Percentiles rank a stretch among this genome's conserved stretches.
Evolutionary conservation across 2,888 invertebrate genomes (phyloP).

Genomic region (Trissolcus brochymenae): DNA sequence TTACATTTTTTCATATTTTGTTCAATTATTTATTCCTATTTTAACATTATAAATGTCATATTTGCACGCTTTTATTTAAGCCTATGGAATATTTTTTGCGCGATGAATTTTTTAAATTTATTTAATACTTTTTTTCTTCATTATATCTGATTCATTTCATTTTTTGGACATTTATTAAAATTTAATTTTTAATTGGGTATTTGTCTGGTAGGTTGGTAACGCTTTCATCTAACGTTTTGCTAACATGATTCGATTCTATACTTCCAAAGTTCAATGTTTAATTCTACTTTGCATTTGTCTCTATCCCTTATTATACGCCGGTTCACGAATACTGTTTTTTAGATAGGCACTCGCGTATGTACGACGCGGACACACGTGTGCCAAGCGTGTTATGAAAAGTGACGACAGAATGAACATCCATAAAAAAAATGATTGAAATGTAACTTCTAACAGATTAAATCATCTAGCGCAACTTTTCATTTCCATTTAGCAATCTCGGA

Average conservation of each 20-base stretch:
- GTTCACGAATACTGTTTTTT: slow-evolving; percentile 63
- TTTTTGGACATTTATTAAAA: slow-evolving; percentile 37
- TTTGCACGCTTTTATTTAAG: slow-evolving; percentile 74
- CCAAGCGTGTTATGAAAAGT: slow-evolving; percentile 45
- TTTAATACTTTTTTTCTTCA: slow-evolving; percentile 55
- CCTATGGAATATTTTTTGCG: slow-evolving; percentile 68
- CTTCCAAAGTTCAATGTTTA: slow-evolving; percentile 61
- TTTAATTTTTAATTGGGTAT: slow-evolving; percentile 59
- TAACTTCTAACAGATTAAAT: background rate
- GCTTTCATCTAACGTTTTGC: slow-evolving; percentile 72
- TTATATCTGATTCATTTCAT: slow-evolving; percentile 19
- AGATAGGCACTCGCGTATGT: slow-evolving; percentile 66
- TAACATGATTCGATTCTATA: slow-evolving; percentile 65
- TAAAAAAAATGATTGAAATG: background rate
- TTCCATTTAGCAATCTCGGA: background rate
- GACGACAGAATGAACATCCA: slow-evolving; percentile 32
- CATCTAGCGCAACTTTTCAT: slow-evolving; percentile 22
- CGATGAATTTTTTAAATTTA: slow-evolving; percentile 62
- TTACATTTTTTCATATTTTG: slow-evolving; percentile 18
- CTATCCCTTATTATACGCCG: slow-evolving; percentile 61
- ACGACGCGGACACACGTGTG: slow-evolving; percentile 60
- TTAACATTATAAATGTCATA: slow-evolving; percentile 37
- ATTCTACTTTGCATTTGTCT: slow-evolving; percentile 67
- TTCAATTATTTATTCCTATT: slow-evolving; percentile 39
- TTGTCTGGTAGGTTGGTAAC: slow-evolving; percentile 73